These are phyloP conservation scores for Helogale parvula DNA, from an alignment of 2,113 vertebrate species.

Conservation along the genomic window DNA sequence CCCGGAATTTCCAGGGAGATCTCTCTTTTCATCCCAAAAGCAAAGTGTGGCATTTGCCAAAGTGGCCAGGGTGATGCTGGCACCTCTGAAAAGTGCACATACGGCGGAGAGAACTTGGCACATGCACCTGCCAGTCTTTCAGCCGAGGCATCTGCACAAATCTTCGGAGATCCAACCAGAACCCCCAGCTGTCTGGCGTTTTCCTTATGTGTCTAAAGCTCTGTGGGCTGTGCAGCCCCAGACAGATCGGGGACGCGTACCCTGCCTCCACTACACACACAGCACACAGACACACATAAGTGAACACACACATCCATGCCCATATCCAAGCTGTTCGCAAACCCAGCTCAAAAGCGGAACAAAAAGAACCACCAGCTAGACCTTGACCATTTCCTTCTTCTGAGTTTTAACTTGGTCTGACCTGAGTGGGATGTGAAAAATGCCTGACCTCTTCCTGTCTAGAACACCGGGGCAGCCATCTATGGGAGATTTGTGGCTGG, in stretches of 20 bases:
- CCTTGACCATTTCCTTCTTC: rapidly evolving
- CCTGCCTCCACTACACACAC: rapidly evolving
- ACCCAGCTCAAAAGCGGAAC: background rate
- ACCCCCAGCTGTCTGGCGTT: rapidly evolving
- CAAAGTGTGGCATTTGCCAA: background rate
- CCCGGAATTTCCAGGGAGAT: background rate
- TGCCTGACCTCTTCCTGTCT: rapidly evolving
- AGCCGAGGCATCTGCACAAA: background rate
- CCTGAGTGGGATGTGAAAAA: background rate
- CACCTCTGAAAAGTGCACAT: rapidly evolving
- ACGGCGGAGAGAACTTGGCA: background rate
- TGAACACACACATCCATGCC: background rate
- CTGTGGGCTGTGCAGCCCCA: background rate
- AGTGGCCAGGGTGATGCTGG: background rate
- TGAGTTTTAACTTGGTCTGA: background rate
- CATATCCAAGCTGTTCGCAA: too few species aligned
- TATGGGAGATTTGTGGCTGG: background rate
- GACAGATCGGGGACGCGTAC: background rate
- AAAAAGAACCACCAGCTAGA: rapidly evolving
- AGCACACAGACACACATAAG: background rate
- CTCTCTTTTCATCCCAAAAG: background rate
- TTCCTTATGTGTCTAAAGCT: background rate
- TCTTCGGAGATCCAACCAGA: background rate
- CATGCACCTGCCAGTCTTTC: background rate
- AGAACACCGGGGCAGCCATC: background rate